Conservation (phyloP, 2,797 vertebrate genomes). For the Coracias cyanogaster region DNA sequence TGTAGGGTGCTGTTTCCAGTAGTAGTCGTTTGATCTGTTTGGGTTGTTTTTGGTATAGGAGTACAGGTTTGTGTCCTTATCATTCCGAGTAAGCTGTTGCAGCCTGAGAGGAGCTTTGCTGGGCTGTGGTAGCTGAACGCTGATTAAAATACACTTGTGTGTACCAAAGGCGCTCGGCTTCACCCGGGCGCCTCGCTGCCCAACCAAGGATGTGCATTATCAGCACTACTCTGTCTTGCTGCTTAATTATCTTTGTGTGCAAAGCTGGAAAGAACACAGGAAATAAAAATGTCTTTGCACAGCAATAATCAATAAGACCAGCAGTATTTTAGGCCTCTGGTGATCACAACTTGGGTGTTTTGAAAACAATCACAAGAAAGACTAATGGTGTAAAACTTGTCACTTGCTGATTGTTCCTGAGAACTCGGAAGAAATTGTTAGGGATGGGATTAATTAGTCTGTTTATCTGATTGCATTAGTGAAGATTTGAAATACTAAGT, state of each 20-base stretch:
- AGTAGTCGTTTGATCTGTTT: neutral
- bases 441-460: slow-evolving; percentile 22
- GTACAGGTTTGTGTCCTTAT: neutral
- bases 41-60: neutral
- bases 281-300: slow-evolving; percentile 45
- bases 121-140: neutral
- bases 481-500: slow-evolving; percentile 4
- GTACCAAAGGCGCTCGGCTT: neutral
- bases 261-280: neutral
- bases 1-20: neutral
- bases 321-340: slow-evolving; percentile 38
- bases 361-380: slow-evolving; percentile 26
- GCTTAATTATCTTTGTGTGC: slow-evolving; percentile 37
- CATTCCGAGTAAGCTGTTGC: neutral
- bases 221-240: neutral
- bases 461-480: neutral
- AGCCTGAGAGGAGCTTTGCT: accelerated
- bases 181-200: neutral
- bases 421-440: neutral
- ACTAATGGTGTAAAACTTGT: slow-evolving; percentile 45
- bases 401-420: neutral
- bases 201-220: neutral
- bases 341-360: slow-evolving; percentile 43
- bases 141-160: neutral
- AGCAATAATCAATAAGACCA: slow-evolving; percentile 46